Base-by-base conservation (phyloP, 2,888 invertebrate species). In the Trissonchulus latispiculum region DNA sequence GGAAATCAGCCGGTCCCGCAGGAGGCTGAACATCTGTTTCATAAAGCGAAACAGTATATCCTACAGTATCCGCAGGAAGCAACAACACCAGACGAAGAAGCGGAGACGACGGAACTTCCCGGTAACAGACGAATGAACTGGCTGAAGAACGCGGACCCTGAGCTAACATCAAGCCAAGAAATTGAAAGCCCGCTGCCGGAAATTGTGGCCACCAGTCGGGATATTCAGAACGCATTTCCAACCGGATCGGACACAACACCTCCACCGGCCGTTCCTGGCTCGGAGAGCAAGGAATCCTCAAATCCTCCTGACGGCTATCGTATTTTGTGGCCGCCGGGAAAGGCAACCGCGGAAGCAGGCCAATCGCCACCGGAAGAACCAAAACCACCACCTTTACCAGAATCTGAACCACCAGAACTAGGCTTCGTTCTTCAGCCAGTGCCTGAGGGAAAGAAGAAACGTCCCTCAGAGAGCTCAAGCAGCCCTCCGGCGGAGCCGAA, bases 181-280 rank as follows among this genome's bases (percentile, higher is more conserved):
- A 73, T 77, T 36, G 72, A 74, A 23, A 61, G 67, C 23, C 74
- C 70, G 37, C 48, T 48, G 48, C 48, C 48, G 23, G 48, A 48
- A 23, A 8, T 48, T 48, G 48, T 48, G 67, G 2, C 33, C 8
- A 8, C 31, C 3, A 8, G 32, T 29, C 32, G 36, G 1, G 61
- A 61, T 2, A 31, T 18, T 1, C 36, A 64, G 33, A 35, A 68
- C 36, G 79, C 77, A 64, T 76, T 76, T 36, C 79, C 79, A 72
- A 77, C 78, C 29, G 76, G 77, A 2, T 78, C 78, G 28, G 78
- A 78, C 18, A 80, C 79, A 28, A 32, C 8, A 8, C 8, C 66
- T 8, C 31, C 66, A 33, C 8, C 8, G 8, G 15, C 8, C 8
- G 28, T 28, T 32, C 15, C 66, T 32, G 35, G 31, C 8, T 32